These are phyloP conservation scores for Leptinotarsa rubiginosa DNA, from an alignment of 2,888 invertebrate species.

Conservation along the genomic window DNA sequence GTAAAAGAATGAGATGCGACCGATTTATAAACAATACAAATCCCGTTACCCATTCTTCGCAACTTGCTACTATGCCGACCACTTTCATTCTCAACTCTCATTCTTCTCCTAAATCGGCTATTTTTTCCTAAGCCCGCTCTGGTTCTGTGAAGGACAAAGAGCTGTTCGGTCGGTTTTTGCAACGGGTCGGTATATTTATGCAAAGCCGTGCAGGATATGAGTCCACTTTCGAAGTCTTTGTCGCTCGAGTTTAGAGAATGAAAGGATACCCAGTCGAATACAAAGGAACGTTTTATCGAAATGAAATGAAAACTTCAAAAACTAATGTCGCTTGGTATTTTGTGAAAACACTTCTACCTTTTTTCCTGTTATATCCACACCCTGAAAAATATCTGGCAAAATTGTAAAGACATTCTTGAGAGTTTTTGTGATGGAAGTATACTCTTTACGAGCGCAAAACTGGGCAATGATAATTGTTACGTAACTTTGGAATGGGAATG, in stretches of 20 bases:
- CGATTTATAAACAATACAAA: slow-evolving; percentile 45
- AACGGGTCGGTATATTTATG: slow-evolving; percentile 11
- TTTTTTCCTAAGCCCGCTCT: slow-evolving; percentile 24
- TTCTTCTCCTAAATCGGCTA: slow-evolving; percentile 22
- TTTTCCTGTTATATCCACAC: background rate
- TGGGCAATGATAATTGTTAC: too few relatives aligned
- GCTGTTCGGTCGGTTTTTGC: slow-evolving; percentile 7
- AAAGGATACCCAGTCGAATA: slow-evolving; percentile 8
- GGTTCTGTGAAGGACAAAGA: slow-evolving; percentile 23
- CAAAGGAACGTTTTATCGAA: background rate
- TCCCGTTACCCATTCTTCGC: slow-evolving; percentile 46
- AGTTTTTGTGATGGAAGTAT: background rate
- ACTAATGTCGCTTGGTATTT: slow-evolving; percentile 4
- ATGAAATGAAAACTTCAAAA: slow-evolving; percentile 7
- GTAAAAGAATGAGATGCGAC: slow-evolving; percentile 41
- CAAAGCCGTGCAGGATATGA: slow-evolving; percentile 13
- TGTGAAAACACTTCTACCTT: background rate
- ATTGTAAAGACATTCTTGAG: background rate
- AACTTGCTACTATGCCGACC: slow-evolving; percentile 25
- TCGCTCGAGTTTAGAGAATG: slow-evolving; percentile 4
- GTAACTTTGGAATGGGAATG: too few relatives aligned
- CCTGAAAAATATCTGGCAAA: background rate
- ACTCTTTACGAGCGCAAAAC: too few relatives aligned
- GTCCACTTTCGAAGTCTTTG: slow-evolving; percentile 19
- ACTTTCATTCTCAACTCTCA: slow-evolving; percentile 45